Base-by-base conservation (phyloP, 2,797 vertebrate genomes). In the Euphonia xanthogaster region DNA sequence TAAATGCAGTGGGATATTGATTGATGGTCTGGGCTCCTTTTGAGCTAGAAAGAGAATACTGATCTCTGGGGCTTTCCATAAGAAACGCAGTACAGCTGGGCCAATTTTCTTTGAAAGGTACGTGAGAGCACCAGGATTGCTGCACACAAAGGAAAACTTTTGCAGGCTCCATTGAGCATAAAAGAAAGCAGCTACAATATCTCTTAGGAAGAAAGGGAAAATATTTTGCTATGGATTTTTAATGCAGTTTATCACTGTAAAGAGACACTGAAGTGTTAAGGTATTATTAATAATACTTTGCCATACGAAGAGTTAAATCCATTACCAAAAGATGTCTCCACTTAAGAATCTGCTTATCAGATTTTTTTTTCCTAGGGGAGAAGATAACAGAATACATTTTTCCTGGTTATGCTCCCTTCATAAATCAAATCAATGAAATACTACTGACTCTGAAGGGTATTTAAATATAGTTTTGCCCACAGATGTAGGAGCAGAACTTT, bases 141-240 rank as follows among this genome's bases (percentile, higher is more conserved):
- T 86, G 61, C 47, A 78, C 2, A 3, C 27, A n/a, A 80, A 92
- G 27, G 33, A 86, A 16, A 66, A 66, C 31, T 89, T 92, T 63
- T 92, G 51, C 62, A 84, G 85, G 25, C 33, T 70, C 55, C 44
- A 48, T 3, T 1, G 1, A 81, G 54, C 58, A 78, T 31, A 55
- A 85, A 75, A 86, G 33, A 65, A 54, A 92, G n/a, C 15, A 76
- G 37, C 31, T 90, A 39, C 53, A 74, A 67, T 65, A 83, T 81
- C 50, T 95, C 42, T 88, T 66, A 71, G 67, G 78, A 93, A 93
- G 75, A 96, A 90, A 95, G 33, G 51, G 40, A 78, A 79, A 89
- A 87, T 86, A 95, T 65, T 96, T 96, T 97, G 90, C 67, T 44
- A 14, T 67, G 67, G 48, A 91, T 95, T 97, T 97, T 96, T 79